Base-by-base conservation (phyloP, 2,113 vertebrate genomes). In the Corythoichthys intestinalis region DNA sequence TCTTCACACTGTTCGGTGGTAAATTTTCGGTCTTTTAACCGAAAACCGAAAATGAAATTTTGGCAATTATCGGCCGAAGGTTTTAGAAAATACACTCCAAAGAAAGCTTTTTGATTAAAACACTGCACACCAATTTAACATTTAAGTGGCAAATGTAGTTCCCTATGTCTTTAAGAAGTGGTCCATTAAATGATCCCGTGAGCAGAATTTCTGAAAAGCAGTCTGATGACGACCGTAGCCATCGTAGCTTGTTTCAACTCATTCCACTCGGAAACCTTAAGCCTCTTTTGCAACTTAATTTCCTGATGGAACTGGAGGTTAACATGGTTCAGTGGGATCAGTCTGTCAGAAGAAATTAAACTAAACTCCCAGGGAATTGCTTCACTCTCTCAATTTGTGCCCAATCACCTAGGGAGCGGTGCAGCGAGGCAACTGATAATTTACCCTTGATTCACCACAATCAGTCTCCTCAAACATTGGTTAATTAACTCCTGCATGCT, bases 361-460 rank as follows among this genome's bases (percentile, higher is more conserved):
- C 20, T 73, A 58, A 77, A 82, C 74, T 86, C 85, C 79, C 34
- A 49, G 77, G 82, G 83, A 78, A 85, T 86, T 67, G 69, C 59
- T 78, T 38, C n/a, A n/a, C 69, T 80, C 78, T 76, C 75, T 81
- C 71, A 74, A 83, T 86, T 83, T 85, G 78, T 64, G 60, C n/a
- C 28, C 0, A 56, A 46, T 62, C 62, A 3, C 76, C 75, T 13
- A 69, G 86, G 85, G 83, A 80, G 38, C 57, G 0, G 34, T 70
- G 74, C 71, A 58, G 69, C 70, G 0, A 59, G 61, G 82, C 72
- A 66, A 77, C 83, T 34, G 78, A 82, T 86, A 78, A 85, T 14
- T 80, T 71, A 52, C 70, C 72, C 73, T 78, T n/a, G 60, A 67
- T 74, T 82, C 67, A 28, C 48, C 83, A 68, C 73, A 76, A 83